Evolutionary conservation across 2,113 vertebrate species (phyloP).

Genomic region (Notarius quadriscutis): DNA sequence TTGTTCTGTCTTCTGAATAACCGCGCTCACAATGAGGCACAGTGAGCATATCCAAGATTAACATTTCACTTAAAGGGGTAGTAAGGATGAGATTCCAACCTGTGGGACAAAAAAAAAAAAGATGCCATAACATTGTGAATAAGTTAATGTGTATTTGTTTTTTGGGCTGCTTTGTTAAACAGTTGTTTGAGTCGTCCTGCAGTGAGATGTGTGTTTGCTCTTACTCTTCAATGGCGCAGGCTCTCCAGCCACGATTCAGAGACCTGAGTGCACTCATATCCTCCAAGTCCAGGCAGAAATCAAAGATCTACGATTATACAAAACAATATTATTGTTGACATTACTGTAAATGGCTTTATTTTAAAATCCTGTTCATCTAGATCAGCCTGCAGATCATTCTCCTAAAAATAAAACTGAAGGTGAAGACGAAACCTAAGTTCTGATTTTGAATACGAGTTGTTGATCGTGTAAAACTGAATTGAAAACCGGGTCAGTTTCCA

Average conservation of each 20-base stretch:
- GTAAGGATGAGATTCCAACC: slow-evolving; percentile 70
- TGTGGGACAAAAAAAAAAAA: slow-evolving; percentile 41
- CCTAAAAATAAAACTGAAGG: background rate
- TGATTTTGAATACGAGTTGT: background rate
- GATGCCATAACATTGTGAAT: slow-evolving; percentile 10
- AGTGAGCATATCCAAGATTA: background rate
- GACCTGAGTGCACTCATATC: slow-evolving; percentile 65
- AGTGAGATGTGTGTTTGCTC: slow-evolving; percentile 19
- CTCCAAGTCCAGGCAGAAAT: slow-evolving; percentile 69
- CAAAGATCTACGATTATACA: slow-evolving; percentile 69
- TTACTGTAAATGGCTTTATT: background rate
- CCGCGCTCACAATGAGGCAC: background rate
- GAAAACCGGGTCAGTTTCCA: background rate
- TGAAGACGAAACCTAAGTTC: background rate
- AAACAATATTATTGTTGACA: background rate
- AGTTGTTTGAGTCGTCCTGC: background rate
- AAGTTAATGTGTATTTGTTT: background rate
- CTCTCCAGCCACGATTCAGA: slow-evolving; percentile 69
- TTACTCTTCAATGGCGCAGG: slow-evolving; percentile 58
- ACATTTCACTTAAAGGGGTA: slow-evolving; percentile 68
- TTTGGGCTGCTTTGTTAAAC: background rate
- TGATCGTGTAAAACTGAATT: background rate
- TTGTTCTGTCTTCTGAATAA: background rate
- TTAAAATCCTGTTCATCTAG: background rate
- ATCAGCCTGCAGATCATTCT: background rate